Conservation (phyloP, 2,888 invertebrate genomes). For the Drosophila lacicola region DNA sequence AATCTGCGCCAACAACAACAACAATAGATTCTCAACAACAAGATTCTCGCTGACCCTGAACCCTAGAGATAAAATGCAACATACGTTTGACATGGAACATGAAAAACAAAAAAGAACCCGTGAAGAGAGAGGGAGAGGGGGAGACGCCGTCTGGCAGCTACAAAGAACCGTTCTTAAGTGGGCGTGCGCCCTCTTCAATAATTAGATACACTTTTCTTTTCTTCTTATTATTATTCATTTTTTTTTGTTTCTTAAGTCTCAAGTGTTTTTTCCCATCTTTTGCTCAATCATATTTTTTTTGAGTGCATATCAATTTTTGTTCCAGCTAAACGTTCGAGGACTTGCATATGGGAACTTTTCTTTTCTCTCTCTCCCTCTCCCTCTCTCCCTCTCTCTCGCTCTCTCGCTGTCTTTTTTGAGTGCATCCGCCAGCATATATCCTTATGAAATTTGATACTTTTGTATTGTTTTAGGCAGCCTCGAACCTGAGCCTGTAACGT, state of each 20-base stretch:
- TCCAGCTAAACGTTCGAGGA: slow-evolving; percentile 50
- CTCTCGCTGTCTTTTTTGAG: background rate
- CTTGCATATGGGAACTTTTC: slow-evolving; percentile 66
- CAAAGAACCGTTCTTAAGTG: slow-evolving; percentile 64
- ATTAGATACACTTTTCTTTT: slow-evolving; percentile 60
- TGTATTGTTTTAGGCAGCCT: slow-evolving; percentile 51
- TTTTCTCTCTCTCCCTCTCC: background rate
- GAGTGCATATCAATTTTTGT: slow-evolving; percentile 7
- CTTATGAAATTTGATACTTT: slow-evolving; percentile 75
- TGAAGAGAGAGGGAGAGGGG: background rate
- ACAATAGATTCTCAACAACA: slow-evolving; percentile 29
- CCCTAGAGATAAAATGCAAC: slow-evolving; percentile 48
- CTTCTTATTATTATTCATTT: background rate
- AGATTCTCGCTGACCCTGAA: slow-evolving; percentile 30
- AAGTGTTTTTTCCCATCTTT: slow-evolving; percentile 62
- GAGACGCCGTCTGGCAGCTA: slow-evolving; percentile 27
- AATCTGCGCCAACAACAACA: slow-evolving; percentile 30
- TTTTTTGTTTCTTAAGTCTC: slow-evolving; percentile 10
- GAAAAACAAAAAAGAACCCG: slow-evolving; percentile 14
- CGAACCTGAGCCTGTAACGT: slow-evolving; percentile 49
- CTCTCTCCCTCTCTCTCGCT: background rate
- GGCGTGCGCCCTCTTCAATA: slow-evolving; percentile 63
- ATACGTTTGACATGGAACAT: slow-evolving; percentile 20
- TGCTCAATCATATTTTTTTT: slow-evolving; percentile 36
- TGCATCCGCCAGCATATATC: slow-evolving; percentile 55